Percentiles rank a stretch among this genome's conserved stretches.
phyloP scores from a whole-genome alignment of 64 coral and sea anemone species.

The Pachyseris speciosa region DNA sequence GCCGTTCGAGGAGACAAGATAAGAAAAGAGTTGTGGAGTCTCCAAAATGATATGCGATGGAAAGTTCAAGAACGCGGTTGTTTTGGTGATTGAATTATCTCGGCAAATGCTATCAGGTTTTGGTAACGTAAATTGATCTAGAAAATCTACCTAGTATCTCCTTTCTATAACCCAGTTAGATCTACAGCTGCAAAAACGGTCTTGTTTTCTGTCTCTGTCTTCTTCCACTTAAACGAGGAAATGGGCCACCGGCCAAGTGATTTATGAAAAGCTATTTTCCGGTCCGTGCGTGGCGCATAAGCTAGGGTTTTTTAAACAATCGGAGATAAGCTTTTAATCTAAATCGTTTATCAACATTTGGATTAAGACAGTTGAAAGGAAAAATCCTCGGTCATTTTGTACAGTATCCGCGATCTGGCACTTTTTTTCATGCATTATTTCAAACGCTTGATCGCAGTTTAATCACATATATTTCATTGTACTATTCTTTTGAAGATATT shows the following conservation, averaged over 20 bases:
- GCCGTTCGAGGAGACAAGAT: neutral
- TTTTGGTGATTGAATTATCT: neutral
- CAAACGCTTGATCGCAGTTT: too few relatives aligned
- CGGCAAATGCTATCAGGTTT: neutral
- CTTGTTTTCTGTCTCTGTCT: too few relatives aligned
- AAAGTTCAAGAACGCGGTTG: neutral
- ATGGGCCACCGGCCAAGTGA: too few relatives aligned
- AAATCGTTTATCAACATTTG: neutral
- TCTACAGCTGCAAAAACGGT: neutral
- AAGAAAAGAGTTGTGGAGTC: neutral
- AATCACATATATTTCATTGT: too few relatives aligned
- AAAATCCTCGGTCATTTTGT: too few relatives aligned
- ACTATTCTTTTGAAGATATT: too few relatives aligned
- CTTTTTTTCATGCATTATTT: too few relatives aligned
- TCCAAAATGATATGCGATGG: neutral
- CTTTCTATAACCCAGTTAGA: neutral
- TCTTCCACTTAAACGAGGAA: too few relatives aligned
- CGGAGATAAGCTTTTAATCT: neutral
- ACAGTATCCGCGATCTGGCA: too few relatives aligned
- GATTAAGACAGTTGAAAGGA: neutral
- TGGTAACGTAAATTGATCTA: neutral
- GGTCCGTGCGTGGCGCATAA: neutral
- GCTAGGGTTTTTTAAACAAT: neutral
- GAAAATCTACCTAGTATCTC: neutral
- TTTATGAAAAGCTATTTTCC: neutral